These are phyloP conservation scores for Raja brachyura DNA, from an alignment of 2,113 vertebrate genomes.

Conservation along the genomic window DNA sequence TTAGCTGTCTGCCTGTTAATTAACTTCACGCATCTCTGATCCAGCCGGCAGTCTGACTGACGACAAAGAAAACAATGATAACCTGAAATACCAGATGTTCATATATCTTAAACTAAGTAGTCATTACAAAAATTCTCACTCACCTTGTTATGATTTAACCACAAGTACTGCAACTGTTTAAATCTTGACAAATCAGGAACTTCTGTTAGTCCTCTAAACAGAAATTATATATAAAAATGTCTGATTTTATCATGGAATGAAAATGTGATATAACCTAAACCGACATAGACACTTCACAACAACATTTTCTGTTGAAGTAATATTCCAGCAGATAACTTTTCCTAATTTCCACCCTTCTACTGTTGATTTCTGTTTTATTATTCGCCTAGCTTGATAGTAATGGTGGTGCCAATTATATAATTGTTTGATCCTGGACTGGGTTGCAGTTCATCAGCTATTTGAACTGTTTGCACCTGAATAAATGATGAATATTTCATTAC, in stretches of 20 bases:
- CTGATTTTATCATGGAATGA: neutral
- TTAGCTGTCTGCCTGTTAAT: neutral
- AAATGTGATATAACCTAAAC: neutral
- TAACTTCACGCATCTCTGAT: neutral
- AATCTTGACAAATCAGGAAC: slow-evolving; percentile 62
- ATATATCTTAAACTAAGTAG: neutral
- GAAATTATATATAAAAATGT: slow-evolving; percentile 18
- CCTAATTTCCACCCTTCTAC: too few species aligned
- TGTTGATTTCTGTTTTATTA: too few species aligned
- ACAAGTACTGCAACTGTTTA: slow-evolving; percentile 59
- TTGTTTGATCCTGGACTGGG: too few species aligned
- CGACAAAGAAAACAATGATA: neutral
- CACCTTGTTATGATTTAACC: slow-evolving; percentile 75
- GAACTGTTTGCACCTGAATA: too few species aligned
- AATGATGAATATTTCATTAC: too few species aligned
- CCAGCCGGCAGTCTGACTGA: neutral
- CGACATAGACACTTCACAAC: neutral
- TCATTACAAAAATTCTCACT: slow-evolving; percentile 24
- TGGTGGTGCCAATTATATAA: too few species aligned
- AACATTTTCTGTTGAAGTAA: too few species aligned
- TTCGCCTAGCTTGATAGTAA: too few species aligned
- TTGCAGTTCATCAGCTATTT: too few species aligned
- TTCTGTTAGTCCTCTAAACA: slow-evolving; percentile 54
- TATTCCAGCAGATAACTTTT: too few species aligned
- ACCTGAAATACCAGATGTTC: neutral